Evolutionary conservation across 2,113 vertebrate species (phyloP).

Genomic region (Cavia porcellus): DNA sequence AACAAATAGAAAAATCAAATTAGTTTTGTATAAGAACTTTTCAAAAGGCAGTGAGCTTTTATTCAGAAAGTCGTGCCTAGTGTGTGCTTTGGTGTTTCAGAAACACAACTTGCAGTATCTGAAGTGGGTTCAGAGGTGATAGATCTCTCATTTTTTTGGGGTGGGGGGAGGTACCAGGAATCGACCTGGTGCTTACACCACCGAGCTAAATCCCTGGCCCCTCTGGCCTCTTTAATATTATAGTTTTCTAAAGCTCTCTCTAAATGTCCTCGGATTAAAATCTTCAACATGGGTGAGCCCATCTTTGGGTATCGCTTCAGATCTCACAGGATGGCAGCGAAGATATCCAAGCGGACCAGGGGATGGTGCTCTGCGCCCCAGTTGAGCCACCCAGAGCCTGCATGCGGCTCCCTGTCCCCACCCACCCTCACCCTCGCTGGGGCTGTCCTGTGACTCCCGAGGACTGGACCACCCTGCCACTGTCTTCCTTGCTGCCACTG

Average conservation of each 20-base stretch:
- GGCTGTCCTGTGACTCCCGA: background rate
- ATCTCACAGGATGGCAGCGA: background rate
- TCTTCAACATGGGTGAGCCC: background rate
- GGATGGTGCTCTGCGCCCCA: background rate
- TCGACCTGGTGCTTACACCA: too few relatives aligned
- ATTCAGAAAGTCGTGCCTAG: constrained; percentile 27
- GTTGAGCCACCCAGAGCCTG: background rate
- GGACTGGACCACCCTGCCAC: background rate
- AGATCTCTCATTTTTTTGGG: background rate
- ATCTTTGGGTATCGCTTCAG: background rate
- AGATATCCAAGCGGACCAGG: background rate
- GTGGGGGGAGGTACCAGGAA: too few relatives aligned
- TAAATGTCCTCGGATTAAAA: background rate
- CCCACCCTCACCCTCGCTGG: background rate
- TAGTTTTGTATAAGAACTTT: constrained; percentile 62
- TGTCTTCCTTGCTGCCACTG: background rate
- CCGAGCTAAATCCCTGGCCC: too few relatives aligned
- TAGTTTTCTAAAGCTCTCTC: background rate
- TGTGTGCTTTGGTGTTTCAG: background rate
- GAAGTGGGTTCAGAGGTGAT: constrained; percentile 47
- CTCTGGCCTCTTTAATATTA: background rate
- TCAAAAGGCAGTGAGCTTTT: constrained; percentile 31
- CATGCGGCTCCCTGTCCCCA: background rate
- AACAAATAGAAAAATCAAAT: constrained; percentile 70
- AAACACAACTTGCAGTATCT: background rate